Base-by-base conservation (phyloP, 2,888 invertebrate species). In the Amphipyra berbera region DNA sequence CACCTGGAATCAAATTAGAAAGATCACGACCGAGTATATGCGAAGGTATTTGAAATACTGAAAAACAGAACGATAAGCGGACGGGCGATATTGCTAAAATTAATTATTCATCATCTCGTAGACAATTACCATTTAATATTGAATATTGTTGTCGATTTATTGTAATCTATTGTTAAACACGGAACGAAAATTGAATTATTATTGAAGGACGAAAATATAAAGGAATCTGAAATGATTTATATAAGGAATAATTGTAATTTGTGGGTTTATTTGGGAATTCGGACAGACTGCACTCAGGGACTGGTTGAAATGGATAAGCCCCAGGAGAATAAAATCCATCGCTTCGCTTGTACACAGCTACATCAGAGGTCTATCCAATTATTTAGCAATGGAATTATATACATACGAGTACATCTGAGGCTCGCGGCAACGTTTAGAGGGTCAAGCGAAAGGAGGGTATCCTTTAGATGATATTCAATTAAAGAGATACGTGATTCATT, bases 311-410 rank as follows among this genome's bases (percentile, higher is more conserved):
- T 15, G 0, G 2, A 9, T 12, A 12, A 14, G 9, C 6, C 49
- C n/a, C 53, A 8, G 8, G 71, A 64, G 56, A 27, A 0, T 21
- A 35, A 47, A 14, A 48, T 57, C 47, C 6, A 56, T 47, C 8
- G 9, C 33, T 40, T 30, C 2, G n/a, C 14, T 40, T 8, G 6
- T 47, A 52, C 15, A 21, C 21, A 21, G 3, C 21, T 2, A 3
- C 21, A n/a, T 6, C 33, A 27, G 38, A 42, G 35, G 27, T 33
- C 13, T 37, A 40, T 65, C 30, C 50, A 46, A 48, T 57, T 49
- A 37, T 14, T 15, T 9, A 15, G 8, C 27, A 50, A 47, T 40
- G 14, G 9, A 27, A 38, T 35, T 7, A 37, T 37, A 37, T 7
- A 37, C 10, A 30, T 30, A n/a, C n/a, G n/a, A n/a, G n/a, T n/a